These are phyloP conservation scores for Leptothorax acervorum DNA, from an alignment of 2,888 invertebrate genomes.

Conservation along the genomic window DNA sequence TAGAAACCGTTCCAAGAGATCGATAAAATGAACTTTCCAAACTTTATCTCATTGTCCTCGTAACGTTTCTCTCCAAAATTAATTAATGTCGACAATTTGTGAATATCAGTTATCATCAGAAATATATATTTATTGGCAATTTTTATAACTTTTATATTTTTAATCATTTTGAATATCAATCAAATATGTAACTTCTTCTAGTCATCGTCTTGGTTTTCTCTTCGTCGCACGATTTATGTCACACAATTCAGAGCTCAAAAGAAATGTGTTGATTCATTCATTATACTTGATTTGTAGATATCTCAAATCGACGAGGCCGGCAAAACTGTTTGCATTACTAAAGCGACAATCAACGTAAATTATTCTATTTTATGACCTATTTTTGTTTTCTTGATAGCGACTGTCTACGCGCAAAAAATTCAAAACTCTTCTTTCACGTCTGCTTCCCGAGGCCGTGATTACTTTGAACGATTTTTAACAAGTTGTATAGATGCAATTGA, in stretches of 20 bases:
- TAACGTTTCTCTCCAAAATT: not conserved
- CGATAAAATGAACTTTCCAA: not conserved
- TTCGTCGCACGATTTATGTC: not conserved
- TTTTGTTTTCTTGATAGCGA: not conserved
- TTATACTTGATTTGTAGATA: not conserved
- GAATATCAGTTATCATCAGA: not conserved
- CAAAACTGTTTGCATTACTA: slow-evolving; percentile 7
- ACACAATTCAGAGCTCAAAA: not conserved
- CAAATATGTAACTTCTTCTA: not conserved
- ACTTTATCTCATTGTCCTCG: not conserved
- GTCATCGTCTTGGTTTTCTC: not conserved
- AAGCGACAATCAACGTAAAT: not conserved
- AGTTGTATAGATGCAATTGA: not conserved
- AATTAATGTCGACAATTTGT: not conserved
- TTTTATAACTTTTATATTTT: not conserved
- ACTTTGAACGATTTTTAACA: not conserved
- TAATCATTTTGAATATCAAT: not conserved
- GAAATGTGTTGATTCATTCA: slow-evolving; percentile 10
- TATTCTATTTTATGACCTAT: slow-evolving; percentile 15
- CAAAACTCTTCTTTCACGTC: not conserved
- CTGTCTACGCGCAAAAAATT: not conserved
- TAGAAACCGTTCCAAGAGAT: not conserved
- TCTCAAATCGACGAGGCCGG: not conserved
- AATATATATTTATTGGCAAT: not conserved
- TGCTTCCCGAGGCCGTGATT: not conserved